Base-by-base conservation (phyloP, 2,888 invertebrate species). In the Sericinus montela region DNA sequence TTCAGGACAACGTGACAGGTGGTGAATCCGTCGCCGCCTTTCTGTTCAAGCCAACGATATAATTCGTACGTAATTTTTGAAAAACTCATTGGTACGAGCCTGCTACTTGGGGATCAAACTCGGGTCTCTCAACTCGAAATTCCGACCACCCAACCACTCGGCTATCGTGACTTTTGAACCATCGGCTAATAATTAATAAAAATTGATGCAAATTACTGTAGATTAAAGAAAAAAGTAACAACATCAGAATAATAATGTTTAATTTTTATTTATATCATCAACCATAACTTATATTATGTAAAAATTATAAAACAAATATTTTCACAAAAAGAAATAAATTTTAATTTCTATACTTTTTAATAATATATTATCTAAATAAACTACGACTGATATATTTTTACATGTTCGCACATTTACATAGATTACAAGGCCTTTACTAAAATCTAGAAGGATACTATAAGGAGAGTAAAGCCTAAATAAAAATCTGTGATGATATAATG, bases 391-490 rank as follows among this genome's bases (percentile, higher is more conserved):
- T 62, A 74, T 69, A 63, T 77, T 80, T 80, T 73, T 81, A 84
- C 80, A 83, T 65, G 61, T 73, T 74, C 70, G 72, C 79, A 80
- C 63, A 72, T 85, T 83, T 86, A 85, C 81, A 85, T 80, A 83
- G 71, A 80, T 78, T 81, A 81, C 79, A 84, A 81, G 75, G 76
- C 72, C 69, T 69, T 69, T 61, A 60, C 59, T 66, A 66, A 60
- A 50, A 56, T 48, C 63, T 69, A 63, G 55, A 50, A 55, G 55
- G 58, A 58, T 56, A 62, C 59, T 52, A 54, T 46, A 56, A 51
- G 39, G 43, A 53, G 51, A 56, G 34, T 42, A 40, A 54, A 52
- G 55, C 51, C 44, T 46, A 47, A 53, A 57, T 54, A 51, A 46
- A 52, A 57, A 49, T 56, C 43, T 59, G 59, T 58, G 61, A 60